phyloP scores from a whole-genome alignment of 2,888 invertebrate species.

The Augiades crinisus region DNA sequence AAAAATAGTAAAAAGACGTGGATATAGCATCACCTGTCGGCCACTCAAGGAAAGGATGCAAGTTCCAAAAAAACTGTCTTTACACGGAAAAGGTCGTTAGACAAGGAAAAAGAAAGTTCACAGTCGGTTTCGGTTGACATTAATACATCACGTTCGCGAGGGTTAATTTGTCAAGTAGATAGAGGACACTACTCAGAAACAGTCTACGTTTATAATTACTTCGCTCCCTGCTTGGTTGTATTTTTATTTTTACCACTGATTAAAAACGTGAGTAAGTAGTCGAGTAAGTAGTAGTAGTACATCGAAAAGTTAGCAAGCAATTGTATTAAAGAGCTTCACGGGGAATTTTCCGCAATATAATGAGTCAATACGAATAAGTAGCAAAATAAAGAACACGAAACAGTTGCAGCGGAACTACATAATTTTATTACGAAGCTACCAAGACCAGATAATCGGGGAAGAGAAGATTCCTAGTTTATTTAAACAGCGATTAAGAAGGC shows the following conservation, averaged over 20 bases:
- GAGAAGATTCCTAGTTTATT: constrained; percentile 20
- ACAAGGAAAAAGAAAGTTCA: constrained; percentile 9
- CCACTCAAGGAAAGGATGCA: too few relatives aligned
- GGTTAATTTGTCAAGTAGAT: constrained; percentile 27
- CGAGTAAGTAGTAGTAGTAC: too few relatives aligned
- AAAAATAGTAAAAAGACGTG: too few relatives aligned
- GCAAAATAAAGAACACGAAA: constrained; percentile 9
- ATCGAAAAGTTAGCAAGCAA: too few relatives aligned
- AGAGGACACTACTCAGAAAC: constrained; percentile 12
- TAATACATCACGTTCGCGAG: constrained; percentile 49
- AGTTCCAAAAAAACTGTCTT: background rate
- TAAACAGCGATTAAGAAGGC: constrained; percentile 12
- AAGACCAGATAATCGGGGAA: constrained; percentile 4
- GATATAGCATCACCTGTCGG: too few relatives aligned
- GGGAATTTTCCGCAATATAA: too few relatives aligned
- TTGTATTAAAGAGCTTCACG: too few relatives aligned
- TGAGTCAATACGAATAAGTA: constrained; percentile 5
- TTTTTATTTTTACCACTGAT: too few relatives aligned
- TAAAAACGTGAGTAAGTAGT: too few relatives aligned
- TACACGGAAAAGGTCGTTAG: background rate
- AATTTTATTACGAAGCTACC: constrained; percentile 18
- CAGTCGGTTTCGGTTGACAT: constrained; percentile 38
- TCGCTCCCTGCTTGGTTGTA: constrained; percentile 22
- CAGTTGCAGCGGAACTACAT: constrained; percentile 13
- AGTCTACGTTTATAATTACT: constrained; percentile 16